Evolutionary conservation across 2,797 vertebrate genomes (phyloP), one percentile per base, ranked within the genome.

Genomic region (Lepidocolaptes lacrymiger): DNA sequence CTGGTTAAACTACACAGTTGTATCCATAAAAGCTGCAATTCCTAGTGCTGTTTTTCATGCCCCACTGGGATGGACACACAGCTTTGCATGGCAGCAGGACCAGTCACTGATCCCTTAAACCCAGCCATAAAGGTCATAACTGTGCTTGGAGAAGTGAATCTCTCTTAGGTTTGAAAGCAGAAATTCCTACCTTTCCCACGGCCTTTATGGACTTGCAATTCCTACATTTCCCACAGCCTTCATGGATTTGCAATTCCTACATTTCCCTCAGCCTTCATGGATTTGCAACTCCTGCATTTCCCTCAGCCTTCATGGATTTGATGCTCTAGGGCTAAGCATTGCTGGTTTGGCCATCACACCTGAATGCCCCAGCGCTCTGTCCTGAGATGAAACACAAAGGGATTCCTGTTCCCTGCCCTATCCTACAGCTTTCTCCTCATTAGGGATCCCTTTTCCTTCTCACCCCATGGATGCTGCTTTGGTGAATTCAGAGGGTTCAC

Each of bases 401-500:
- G 15, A 94, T 2, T 5, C 10, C 34, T 83, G 46, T 22, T 80
- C 43, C 52, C 36, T 80, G 58, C 39, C 58, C 71, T 27, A 14
- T 21, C 49, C 80, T 49, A 48, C 37, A 52, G 32, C n/a, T 85
- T 91, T 23, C 54, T 91, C 54, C 82, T 77, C 4, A 0, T 83
- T 92, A 89, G 48, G 10, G 32, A 54, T 73, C 48, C 36, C 12
- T 75, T 88, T 75, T 81, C 24, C 69, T 85, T 51, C 46, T 73
- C 39, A 20, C 22, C 22, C 46, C 28, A 28, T 27, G 52, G 69
- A 62, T 63, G 91, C 26, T 64, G 19, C 58, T 81, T 91, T 81
- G 51, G 62, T 94, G 58, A 59, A 74, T 78, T 89, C 87, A 34
- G 64, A 87, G 64, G 52, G 39, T 66, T 94, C 76, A 32, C 21